phyloP scores from a whole-genome alignment of 2,113 vertebrate species.

The Misgurnus mizolepis region DNA sequence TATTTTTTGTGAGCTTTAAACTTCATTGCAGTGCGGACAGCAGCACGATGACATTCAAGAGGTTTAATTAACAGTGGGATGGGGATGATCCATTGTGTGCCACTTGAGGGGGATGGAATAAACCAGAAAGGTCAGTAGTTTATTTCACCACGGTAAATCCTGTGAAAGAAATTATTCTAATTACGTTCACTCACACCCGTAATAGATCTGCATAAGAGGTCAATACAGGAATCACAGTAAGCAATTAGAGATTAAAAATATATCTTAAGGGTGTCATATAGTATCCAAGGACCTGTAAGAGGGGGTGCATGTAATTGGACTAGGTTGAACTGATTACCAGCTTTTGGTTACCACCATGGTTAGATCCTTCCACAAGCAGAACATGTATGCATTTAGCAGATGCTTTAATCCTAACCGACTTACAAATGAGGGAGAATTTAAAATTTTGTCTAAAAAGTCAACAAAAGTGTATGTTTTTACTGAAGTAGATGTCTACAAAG shows the following conservation, averaged over 20 bases:
- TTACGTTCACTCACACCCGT: not conserved
- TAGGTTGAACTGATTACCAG: too few species aligned
- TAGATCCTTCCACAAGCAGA: too few species aligned
- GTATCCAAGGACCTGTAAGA: not conserved
- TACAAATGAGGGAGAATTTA: too few species aligned
- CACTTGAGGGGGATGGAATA: not conserved
- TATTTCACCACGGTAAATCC: constrained; percentile 15
- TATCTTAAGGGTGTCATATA: not conserved
- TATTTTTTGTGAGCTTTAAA: not conserved
- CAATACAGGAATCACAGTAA: not conserved
- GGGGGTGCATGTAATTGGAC: not conserved
- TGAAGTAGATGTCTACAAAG: too few species aligned
- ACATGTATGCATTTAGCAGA: too few species aligned
- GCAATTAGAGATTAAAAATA: not conserved
- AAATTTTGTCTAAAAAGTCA: too few species aligned
- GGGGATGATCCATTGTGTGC: not conserved
- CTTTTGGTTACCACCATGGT: too few species aligned
- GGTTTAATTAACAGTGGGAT: constrained; percentile 1
- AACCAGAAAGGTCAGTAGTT: constrained; percentile 23
- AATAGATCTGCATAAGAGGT: not conserved
- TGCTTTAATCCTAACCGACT: too few species aligned
- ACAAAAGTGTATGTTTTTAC: too few species aligned
- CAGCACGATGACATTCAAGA: constrained; percentile 7
- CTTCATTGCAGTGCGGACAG: not conserved
- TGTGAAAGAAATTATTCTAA: not conserved